These are phyloP conservation scores for Nilaparvata lugens DNA, from an alignment of 1,140 invertebrate species.

Conservation along the genomic window DNA sequence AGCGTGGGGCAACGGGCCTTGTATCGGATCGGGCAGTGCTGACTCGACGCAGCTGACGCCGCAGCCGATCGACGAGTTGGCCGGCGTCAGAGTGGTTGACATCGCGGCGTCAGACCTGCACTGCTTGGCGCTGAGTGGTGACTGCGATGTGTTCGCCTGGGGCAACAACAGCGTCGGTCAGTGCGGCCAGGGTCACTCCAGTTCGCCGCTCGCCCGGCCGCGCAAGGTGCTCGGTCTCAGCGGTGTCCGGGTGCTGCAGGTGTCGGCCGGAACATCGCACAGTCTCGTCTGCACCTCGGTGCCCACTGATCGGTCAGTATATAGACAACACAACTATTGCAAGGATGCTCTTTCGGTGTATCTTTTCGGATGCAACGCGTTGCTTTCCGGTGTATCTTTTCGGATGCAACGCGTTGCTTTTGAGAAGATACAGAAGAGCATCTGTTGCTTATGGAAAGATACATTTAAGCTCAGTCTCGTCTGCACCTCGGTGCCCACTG, in stretches of 20 bases:
- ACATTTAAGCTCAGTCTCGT: too few relatives aligned
- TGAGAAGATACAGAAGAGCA: too few relatives aligned
- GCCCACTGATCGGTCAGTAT: conserved; percentile 40
- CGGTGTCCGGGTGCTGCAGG: conserved; percentile 47
- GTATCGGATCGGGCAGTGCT: conserved; percentile 45
- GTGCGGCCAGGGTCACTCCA: conserved; percentile 56
- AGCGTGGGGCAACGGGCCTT: conserved; percentile 51
- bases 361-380: too few relatives aligned
- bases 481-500: too few relatives aligned
- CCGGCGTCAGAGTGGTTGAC: conserved; percentile 35
- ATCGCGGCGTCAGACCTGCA: conserved; percentile 48
- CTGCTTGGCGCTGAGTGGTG: conserved; percentile 48
- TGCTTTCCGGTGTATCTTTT: too few relatives aligned
- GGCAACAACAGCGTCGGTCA: conserved; percentile 62
- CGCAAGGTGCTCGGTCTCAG: conserved; percentile 50
- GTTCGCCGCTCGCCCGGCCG: conserved; percentile 50
- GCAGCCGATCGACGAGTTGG: conserved; percentile 35
- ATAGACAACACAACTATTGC: too few relatives aligned
- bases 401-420: too few relatives aligned
- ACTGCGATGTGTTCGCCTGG: conserved; percentile 52
- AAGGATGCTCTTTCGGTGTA: too few relatives aligned
- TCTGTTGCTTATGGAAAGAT: too few relatives aligned
- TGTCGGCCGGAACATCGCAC: conserved; percentile 59
- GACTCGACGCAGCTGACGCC: conserved; percentile 47
- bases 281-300: conserved; percentile 57